Conservation (phyloP, 2,113 vertebrate species). For the Ascaphus truei region DNA sequence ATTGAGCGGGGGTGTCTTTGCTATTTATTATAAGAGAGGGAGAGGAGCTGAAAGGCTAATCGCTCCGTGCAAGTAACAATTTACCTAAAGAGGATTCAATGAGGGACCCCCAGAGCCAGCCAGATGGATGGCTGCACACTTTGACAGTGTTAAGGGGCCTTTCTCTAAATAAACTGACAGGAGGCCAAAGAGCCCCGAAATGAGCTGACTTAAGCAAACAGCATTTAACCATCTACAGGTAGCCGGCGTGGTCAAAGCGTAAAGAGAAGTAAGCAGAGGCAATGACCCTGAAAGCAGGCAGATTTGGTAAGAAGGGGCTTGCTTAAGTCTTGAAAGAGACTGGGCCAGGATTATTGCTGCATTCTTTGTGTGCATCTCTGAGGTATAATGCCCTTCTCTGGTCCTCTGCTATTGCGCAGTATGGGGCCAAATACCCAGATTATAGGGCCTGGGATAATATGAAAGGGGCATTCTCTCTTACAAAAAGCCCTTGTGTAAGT, state of each 20-base stretch:
- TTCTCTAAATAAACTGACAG: conserved; percentile 66
- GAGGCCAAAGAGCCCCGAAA: conserved; percentile 53
- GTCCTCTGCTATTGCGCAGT: background rate
- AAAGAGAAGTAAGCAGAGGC: background rate
- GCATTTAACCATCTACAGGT: conserved; percentile 56
- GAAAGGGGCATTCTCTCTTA: background rate
- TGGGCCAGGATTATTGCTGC: background rate
- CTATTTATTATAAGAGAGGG: conserved; percentile 43
- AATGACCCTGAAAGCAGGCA: background rate
- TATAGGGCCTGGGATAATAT: background rate
- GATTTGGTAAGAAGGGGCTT: background rate
- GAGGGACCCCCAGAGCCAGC: conserved; percentile 43
- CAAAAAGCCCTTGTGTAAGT: background rate
- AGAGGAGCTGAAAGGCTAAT: conserved; percentile 47
- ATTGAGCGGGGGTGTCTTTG: conserved; percentile 40
- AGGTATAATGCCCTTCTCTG: background rate
- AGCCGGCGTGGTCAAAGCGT: background rate
- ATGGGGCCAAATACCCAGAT: too few relatives aligned
- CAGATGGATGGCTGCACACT: conserved; percentile 61
- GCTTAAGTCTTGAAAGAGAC: background rate
- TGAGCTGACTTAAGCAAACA: conserved; percentile 65
- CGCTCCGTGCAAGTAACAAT: conserved; percentile 49
- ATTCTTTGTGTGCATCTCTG: background rate
- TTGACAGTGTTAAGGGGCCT: conserved; percentile 60
- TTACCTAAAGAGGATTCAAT: conserved; percentile 61